Conservation (phyloP, 2,888 invertebrate species). For the Erynnis tages region DNA sequence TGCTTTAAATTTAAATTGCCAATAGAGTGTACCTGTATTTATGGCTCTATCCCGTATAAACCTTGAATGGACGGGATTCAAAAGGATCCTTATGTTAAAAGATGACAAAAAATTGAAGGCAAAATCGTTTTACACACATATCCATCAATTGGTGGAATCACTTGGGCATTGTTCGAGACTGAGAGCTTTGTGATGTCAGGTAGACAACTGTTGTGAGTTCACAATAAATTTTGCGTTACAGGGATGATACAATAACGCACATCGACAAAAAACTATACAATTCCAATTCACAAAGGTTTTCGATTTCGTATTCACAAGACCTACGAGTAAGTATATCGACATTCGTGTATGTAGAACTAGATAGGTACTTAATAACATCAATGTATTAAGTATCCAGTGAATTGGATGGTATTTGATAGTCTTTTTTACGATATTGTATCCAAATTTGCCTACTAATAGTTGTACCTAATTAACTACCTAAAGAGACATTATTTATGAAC, state of each 20-base stretch:
- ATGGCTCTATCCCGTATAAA: conserved; percentile 1
- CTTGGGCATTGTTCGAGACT: conserved; percentile 40
- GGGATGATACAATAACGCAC: conserved; percentile 46
- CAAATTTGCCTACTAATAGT: no score
- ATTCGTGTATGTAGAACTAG: no score
- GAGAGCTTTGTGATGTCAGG: conserved; percentile 49
- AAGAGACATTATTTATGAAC: background rate
- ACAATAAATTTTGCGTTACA: conserved; percentile 36
- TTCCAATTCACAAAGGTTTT: conserved; percentile 37
- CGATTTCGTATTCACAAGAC: conserved; percentile 11
- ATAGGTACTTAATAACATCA: no score
- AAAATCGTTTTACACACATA: conserved; percentile 16
- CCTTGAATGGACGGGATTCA: conserved; percentile 8
- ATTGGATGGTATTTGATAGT: no score
- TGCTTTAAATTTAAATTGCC: conserved; percentile 16
- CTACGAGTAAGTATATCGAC: background rate
- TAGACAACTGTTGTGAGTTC: conserved; percentile 50
- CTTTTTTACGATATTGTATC: no score
- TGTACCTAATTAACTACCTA: background rate
- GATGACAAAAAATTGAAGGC: conserved; percentile 36
- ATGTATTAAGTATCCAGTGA: no score
- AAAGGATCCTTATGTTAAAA: conserved; percentile 28
- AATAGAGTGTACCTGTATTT: background rate
- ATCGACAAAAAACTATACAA: conserved; percentile 46
- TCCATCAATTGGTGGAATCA: conserved; percentile 37